Conservation (phyloP, 53 echinoderm and acorn worm genomes). For the Mesocentrotus franciscanus region DNA sequence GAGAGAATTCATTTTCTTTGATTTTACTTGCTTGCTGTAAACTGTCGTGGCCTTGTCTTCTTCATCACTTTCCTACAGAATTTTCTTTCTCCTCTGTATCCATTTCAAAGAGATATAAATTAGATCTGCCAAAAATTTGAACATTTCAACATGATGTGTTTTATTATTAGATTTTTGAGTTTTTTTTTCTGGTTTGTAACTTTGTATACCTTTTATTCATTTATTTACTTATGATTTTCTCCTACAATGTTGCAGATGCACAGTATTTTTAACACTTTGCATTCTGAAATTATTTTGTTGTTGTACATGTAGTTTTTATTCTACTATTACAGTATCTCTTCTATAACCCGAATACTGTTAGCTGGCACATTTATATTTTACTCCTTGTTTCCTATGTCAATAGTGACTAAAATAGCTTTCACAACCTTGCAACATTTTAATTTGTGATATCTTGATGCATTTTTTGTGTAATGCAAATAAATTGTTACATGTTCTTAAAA, state of each 20-base stretch:
- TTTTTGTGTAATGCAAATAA: background rate
- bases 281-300: background rate
- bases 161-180: background rate
- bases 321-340: background rate
- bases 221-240: background rate
- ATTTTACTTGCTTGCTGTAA: background rate
- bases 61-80: background rate
- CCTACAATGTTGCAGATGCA: background rate
- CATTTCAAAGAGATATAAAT: background rate
- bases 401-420: background rate
- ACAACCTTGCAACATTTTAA: too few relatives aligned
- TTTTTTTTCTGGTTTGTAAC: background rate
- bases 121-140: background rate
- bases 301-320: background rate
- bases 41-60: background rate
- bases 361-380: background rate
- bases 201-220: background rate
- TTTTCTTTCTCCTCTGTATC: background rate
- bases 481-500: background rate
- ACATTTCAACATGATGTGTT: slow-evolving; percentile 7
- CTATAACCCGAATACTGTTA: background rate
- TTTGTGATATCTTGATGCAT: background rate
- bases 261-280: background rate
- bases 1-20: background rate
- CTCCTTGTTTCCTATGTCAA: background rate